Base-by-base conservation (phyloP, 2,797 vertebrate genomes). In the Xerus rutilus region DNA sequence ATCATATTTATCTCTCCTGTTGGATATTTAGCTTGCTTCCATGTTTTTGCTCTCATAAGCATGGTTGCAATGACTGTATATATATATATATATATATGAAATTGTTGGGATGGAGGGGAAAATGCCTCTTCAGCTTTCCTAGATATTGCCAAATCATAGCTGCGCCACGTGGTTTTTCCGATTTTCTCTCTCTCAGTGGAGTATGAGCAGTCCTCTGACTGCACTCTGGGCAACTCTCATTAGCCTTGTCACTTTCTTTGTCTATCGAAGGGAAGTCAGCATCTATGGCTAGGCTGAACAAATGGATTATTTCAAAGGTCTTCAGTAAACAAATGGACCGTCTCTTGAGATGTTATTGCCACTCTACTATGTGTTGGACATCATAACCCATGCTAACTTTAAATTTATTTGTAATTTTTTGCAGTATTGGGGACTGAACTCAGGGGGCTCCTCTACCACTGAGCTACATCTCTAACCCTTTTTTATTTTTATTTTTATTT, bases 171-270 rank as follows among this genome's bases (percentile, higher is more conserved):
- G 45, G 13, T 43, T 67, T 32, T 73, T 54, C 78, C 21, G 25
- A 49, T 65, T 67, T 94, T 73, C 28, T 67, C 78, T 65, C 78
- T 88, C 15, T 23, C 14, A 4, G 43, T 49, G 79, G n/a, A 54
- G 17, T 69, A 35, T 7, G 28, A 35, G 10, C 28, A 76, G 28
- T 69, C 45, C 62, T 85, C 69, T 57, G 39, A 15, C 70, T 43
- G 30, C 2, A 11, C 5, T n/a, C 54, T n/a, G 45, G 49, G 32
- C 12, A 30, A 35, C 69, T 45, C 39, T 72, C 47, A 86, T 21
- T n/a, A 87, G 86, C 28, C 20, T 73, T 59, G 45, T 65, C 82
- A 20, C n/a, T 82, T 77, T 82, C 93, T 86, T 86, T 82, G 77
- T n/a, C 32, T 32, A 4, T 57, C 14, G 47, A 70, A 47, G 17